phyloP scores from a whole-genome alignment of 2,113 vertebrate species.

The Rhodinocichla rosea region DNA sequence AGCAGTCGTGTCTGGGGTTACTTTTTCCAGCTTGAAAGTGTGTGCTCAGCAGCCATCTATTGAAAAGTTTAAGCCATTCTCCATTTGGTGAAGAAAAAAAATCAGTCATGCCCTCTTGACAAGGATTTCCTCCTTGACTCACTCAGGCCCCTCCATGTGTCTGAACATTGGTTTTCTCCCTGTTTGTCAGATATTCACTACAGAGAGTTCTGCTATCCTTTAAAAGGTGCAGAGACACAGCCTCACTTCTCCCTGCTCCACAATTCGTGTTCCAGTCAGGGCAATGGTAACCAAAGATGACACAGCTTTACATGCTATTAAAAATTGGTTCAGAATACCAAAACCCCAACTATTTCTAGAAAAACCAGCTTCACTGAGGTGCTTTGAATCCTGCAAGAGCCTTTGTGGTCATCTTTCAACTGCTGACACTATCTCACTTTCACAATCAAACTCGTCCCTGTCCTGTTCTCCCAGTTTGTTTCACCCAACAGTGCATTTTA shows the following conservation, averaged over 20 bases:
- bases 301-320: background rate
- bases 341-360: background rate
- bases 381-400: background rate
- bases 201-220: fast-evolving
- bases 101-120: background rate
- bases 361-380: background rate
- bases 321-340: background rate
- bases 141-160: background rate
- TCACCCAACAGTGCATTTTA: background rate
- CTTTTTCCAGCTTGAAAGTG: background rate
- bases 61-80: background rate
- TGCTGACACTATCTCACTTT: background rate
- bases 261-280: background rate
- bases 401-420: background rate
- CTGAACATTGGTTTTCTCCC: background rate
- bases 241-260: background rate
- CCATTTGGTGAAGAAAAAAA: background rate
- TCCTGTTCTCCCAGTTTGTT: background rate
- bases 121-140: background rate
- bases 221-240: background rate
- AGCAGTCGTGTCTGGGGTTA: fast-evolving
- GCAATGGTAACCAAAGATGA: fast-evolving
- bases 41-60: background rate
- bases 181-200: fast-evolving
- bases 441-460: background rate